Conservation (phyloP, 2,797 vertebrate species). For the Synaphobranchus kaupii region DNA sequence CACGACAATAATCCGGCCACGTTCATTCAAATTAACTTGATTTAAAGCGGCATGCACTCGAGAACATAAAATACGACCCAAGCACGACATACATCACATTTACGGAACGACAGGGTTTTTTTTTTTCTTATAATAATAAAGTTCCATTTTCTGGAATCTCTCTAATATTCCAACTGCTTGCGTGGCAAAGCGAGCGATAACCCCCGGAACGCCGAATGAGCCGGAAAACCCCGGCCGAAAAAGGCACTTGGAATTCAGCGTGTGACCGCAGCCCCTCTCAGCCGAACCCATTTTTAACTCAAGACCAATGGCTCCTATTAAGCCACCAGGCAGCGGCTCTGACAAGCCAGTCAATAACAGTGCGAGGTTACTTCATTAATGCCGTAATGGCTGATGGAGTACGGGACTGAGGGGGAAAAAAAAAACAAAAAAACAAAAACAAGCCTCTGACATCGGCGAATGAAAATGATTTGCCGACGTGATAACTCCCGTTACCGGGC, state of each 20-base stretch:
- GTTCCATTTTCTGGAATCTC: constrained; percentile 43
- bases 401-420: constrained; percentile 11
- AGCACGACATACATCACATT: constrained; percentile 86
- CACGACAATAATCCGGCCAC: constrained; percentile 23
- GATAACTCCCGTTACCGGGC: constrained; percentile 64
- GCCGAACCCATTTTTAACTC: constrained; percentile 86
- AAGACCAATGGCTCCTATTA: constrained; percentile 99
- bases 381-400: constrained; percentile 91
- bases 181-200: constrained; percentile 82
- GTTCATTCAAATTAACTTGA: constrained; percentile 76
- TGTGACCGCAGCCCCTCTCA: constrained; percentile 79
- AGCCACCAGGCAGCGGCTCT: constrained; percentile 91
- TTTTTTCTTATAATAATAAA: constrained; percentile 59
- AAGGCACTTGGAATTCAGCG: constrained; percentile 86
- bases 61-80: constrained; percentile 53
- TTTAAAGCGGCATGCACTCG: constrained; percentile 67
- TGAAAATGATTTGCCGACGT: constrained; percentile 80
- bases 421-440: constrained; percentile 68
- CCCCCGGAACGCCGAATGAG: constrained; percentile 84
- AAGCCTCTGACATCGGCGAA: constrained; percentile 88
- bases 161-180: constrained; percentile 71
- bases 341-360: constrained; percentile 99
- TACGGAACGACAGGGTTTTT: constrained; percentile 74
- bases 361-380: constrained; percentile 99
- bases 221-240: constrained; percentile 82